Conservation (phyloP, 1,140 invertebrate genomes). For the Solenopsis invicta region DNA sequence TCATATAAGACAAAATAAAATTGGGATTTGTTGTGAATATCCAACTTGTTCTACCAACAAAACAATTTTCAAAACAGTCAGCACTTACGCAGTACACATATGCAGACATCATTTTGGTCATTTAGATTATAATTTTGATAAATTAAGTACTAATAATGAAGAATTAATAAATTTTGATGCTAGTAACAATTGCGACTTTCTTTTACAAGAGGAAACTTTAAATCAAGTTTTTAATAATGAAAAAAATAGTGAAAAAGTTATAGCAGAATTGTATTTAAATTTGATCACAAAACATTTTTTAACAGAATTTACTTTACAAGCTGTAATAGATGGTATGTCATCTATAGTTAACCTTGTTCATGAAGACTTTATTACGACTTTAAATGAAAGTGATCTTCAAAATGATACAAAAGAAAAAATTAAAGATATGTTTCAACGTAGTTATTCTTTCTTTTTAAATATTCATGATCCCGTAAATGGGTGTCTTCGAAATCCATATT, state of each 20-base stretch:
- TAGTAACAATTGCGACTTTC: too few species aligned
- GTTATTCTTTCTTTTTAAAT: background rate
- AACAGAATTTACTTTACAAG: constrained; percentile 19
- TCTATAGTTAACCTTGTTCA: background rate
- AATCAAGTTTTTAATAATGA: too few species aligned
- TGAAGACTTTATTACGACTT: background rate
- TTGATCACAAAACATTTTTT: constrained; percentile 28
- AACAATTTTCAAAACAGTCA: too few species aligned
- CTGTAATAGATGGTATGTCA: constrained; percentile 15
- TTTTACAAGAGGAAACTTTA: too few species aligned
- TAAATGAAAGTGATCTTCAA: constrained; percentile 8
- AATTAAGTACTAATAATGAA: too few species aligned
- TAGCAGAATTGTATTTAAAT: constrained; percentile 16
- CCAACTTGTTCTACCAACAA: too few species aligned
- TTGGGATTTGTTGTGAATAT: background rate
- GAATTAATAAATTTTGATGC: too few species aligned
- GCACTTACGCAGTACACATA: too few species aligned
- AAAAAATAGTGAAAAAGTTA: background rate
- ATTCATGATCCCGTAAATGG: background rate
- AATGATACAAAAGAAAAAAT: constrained; percentile 6
- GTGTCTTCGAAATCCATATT: background rate
- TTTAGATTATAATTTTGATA: too few species aligned
- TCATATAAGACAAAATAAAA: constrained; percentile 31
- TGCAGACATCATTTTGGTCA: too few species aligned
- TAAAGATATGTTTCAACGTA: constrained; percentile 7